Evolutionary conservation across 2,888 invertebrate genomes (phyloP).

Genomic region (Sepiola atlantica): DNA sequence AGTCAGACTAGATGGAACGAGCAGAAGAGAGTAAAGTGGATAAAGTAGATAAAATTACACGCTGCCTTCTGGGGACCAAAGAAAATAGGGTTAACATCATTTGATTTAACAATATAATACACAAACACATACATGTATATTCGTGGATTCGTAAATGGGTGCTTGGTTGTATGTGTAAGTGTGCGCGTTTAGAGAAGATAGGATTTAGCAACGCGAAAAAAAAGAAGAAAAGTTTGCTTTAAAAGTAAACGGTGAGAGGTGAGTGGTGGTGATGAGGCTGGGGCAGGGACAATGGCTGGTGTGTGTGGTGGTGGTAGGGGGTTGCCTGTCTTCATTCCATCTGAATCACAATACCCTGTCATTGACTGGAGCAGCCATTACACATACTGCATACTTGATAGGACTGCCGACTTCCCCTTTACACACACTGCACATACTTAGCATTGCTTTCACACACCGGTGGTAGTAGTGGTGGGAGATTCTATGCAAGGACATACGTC

Average conservation of each 20-base stretch:
- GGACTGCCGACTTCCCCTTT: not conserved
- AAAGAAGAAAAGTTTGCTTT: slow-evolving; percentile 32
- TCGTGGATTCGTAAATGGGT: not conserved
- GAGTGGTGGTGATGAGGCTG: not conserved
- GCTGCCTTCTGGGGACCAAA: not conserved
- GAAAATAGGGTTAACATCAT: not conserved
- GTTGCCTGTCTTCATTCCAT: slow-evolving; percentile 43
- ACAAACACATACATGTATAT: not conserved
- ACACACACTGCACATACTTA: slow-evolving; percentile 40
- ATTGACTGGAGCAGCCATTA: slow-evolving; percentile 45
- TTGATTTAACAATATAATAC: slow-evolving; percentile 21
- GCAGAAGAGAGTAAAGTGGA: not conserved
- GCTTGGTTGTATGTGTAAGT: not conserved
- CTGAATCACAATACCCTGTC: slow-evolving; percentile 42
- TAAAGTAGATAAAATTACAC: slow-evolving; percentile 11
- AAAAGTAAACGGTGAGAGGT: not conserved
- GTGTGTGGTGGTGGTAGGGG: not conserved
- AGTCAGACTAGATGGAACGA: not conserved
- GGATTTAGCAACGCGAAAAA: not conserved
- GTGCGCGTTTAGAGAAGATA: not conserved
- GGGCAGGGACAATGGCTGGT: too few species aligned
- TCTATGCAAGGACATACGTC: slow-evolving; percentile 32
- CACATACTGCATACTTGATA: slow-evolving; percentile 44
- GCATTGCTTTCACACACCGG: slow-evolving; percentile 41
- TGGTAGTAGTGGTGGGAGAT: slow-evolving; percentile 37